A percentile compares a stretch with the other conserved stretches of the same genome.
Evolutionary conservation across 2,888 invertebrate genomes (phyloP).

Genomic region (Drosophila pegasa): DNA sequence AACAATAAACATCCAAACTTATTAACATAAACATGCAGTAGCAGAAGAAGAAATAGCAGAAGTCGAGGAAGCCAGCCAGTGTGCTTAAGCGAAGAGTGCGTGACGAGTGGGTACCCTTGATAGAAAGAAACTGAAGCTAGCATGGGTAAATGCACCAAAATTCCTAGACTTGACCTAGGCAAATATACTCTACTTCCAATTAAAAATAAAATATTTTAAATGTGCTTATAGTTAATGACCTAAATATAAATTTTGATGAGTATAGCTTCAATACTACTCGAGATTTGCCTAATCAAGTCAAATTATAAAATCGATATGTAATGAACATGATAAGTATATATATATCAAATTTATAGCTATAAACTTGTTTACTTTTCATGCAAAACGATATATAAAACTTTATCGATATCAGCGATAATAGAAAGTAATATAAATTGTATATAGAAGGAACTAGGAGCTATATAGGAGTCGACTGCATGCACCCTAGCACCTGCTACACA

Average conservation of each 20-base stretch:
- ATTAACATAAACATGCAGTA: conserved; percentile 74
- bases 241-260: no score
- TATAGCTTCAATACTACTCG: not conserved
- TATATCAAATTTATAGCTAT: no score
- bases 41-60: conserved; percentile 16
- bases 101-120: not conserved
- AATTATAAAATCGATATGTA: not conserved
- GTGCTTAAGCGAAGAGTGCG: not conserved
- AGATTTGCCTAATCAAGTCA: not conserved
- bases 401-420: not conserved
- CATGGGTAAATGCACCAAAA: no score
- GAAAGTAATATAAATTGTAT: not conserved
- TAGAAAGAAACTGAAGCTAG: not conserved
- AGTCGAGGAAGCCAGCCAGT: conserved; percentile 13
- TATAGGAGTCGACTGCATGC: no score
- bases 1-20: conserved; percentile 71
- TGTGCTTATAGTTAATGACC: not conserved
- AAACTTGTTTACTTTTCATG: not conserved
- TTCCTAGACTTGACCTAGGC: not conserved
- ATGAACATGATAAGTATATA: not conserved
- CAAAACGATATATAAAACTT: not conserved
- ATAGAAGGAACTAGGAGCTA: no score
- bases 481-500: no score
- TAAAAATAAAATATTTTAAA: not conserved
- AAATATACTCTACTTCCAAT: not conserved